Conservation (phyloP, 2,113 vertebrate species). For the Coturnix japonica region DNA sequence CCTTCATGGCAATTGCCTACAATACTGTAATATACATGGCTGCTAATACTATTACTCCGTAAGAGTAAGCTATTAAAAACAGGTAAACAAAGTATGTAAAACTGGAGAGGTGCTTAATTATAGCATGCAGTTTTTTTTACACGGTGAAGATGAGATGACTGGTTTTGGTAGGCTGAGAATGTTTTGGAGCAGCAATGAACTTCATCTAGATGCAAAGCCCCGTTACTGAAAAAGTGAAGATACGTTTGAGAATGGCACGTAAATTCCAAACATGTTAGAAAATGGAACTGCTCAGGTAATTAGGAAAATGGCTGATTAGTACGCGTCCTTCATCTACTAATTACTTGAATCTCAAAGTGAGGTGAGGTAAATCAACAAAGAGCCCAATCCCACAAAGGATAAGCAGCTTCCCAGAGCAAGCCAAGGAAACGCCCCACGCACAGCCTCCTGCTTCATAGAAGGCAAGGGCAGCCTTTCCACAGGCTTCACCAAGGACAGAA, state of each 20-base stretch:
- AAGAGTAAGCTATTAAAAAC: neutral
- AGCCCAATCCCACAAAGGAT: fast-evolving
- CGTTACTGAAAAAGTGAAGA: neutral
- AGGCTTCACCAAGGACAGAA: neutral
- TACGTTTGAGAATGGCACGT: neutral
- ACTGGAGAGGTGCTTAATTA: neutral
- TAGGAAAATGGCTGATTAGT: neutral
- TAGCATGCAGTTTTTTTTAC: neutral
- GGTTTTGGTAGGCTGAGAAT: neutral
- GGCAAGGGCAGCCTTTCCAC: neutral
- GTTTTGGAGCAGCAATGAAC: neutral
- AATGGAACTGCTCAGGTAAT: neutral
- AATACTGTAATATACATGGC: neutral
- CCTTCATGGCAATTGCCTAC: fast-evolving
- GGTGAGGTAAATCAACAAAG: neutral
- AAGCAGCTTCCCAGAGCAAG: neutral
- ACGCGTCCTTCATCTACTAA: neutral
- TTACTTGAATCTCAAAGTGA: neutral
- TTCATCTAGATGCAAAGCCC: neutral
- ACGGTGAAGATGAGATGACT: neutral
- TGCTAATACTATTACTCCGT: neutral
- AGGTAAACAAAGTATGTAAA: neutral
- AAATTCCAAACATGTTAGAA: neutral
- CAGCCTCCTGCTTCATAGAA: neutral
- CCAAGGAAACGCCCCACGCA: neutral